phyloP scores from a whole-genome alignment of 2,888 invertebrate species.

The Onthophagus sagittarius region DNA sequence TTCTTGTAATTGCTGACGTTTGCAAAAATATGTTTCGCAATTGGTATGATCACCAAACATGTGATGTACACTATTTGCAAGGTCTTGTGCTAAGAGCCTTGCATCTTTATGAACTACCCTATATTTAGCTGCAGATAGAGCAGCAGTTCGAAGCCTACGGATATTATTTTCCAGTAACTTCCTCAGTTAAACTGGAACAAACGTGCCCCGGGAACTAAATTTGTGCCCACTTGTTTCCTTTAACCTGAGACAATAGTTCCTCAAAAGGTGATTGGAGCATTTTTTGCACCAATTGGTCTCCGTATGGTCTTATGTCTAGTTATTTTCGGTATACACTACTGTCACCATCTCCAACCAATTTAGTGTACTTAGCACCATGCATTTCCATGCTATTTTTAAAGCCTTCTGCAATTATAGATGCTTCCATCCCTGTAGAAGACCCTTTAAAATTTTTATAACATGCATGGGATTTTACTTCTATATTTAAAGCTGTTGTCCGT shows the following conservation, averaged over 20 bases:
- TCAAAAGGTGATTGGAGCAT: conserved; percentile 23
- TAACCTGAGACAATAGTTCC: neutral
- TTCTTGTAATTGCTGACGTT: neutral
- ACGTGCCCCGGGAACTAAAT: neutral
- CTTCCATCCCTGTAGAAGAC: conserved; percentile 23
- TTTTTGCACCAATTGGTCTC: conserved; percentile 19
- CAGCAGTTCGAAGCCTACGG: neutral
- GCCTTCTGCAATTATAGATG: conserved; percentile 23
- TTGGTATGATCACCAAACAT: neutral
- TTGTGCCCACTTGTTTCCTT: neutral
- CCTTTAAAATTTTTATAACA: conserved; percentile 24
- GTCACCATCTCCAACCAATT: conserved; percentile 19
- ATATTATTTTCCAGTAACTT: neutral
- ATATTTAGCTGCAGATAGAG: too few relatives aligned
- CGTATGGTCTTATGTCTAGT: conserved; percentile 17
- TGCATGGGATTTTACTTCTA: neutral
- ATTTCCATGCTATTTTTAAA: conserved; percentile 22
- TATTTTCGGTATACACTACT: conserved; percentile 21
- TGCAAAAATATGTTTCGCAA: neutral
- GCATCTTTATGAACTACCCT: too few relatives aligned
- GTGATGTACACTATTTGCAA: neutral
- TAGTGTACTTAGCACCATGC: conserved; percentile 23
- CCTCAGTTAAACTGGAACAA: neutral
- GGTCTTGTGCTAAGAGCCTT: neutral
- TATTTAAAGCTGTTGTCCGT: neutral